phyloP scores from a whole-genome alignment of 2,797 vertebrate genomes.

The Psittacula echo region DNA sequence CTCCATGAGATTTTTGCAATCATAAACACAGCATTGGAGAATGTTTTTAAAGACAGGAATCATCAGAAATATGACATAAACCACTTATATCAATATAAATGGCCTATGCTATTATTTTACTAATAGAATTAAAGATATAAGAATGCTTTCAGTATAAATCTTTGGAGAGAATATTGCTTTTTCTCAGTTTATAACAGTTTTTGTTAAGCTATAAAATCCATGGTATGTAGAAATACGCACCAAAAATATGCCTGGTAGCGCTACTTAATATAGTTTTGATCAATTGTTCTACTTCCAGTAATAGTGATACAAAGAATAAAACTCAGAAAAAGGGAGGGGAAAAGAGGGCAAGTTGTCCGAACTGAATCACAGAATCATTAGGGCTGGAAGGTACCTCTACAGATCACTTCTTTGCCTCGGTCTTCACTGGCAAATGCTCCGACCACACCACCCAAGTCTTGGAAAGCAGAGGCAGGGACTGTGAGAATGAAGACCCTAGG shows the following conservation, averaged over 20 bases:
- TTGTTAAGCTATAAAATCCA: not conserved
- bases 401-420: not conserved
- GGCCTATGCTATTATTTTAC: not conserved
- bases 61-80: not conserved
- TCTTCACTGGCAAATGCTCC: too few relatives aligned
- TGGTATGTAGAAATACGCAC: not conserved
- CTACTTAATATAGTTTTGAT: not conserved
- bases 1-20: not conserved
- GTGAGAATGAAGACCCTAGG: too few relatives aligned
- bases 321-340: not conserved
- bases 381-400: not conserved
- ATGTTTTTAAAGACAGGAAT: not conserved
- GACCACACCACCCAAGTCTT: too few relatives aligned
- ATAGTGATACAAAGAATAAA: rapidly evolving
- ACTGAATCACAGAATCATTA: not conserved
- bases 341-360: not conserved
- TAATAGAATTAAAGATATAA: not conserved
- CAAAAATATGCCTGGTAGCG: not conserved
- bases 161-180: not conserved
- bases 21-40: not conserved
- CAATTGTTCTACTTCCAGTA: not conserved
- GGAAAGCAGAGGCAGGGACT: too few relatives aligned
- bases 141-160: not conserved
- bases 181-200: not conserved
- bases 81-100: not conserved